phyloP scores from a whole-genome alignment of 2,797 vertebrate species.

The Otolemur crassicaudatus region DNA sequence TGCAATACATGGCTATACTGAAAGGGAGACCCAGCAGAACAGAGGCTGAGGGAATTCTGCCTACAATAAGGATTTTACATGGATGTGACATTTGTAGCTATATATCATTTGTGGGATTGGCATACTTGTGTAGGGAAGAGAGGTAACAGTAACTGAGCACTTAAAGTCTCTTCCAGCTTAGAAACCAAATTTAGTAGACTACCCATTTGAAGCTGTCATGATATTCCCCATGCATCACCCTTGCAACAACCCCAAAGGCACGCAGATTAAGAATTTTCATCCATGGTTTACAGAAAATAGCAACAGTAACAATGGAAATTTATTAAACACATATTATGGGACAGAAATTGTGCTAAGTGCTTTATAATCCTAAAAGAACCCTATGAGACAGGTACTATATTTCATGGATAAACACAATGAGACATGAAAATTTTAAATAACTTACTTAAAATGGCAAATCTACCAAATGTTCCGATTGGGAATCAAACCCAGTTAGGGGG shows the following conservation, averaged over 20 bases:
- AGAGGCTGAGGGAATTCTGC: not conserved
- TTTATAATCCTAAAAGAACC: constrained; percentile 2
- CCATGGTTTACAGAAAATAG: constrained; percentile 43
- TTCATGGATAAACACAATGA: constrained; percentile 16
- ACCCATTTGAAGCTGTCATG: constrained; percentile 24
- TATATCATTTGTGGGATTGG: not conserved
- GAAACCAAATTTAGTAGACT: constrained; percentile 49
- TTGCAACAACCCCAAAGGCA: not conserved
- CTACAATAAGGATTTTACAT: not conserved
- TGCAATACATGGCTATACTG: not conserved
- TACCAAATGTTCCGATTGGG: not conserved
- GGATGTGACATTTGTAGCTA: not conserved
- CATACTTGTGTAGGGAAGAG: constrained; percentile 6
- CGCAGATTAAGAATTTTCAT: constrained; percentile 15
- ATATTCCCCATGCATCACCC: not conserved
- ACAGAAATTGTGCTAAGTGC: not conserved
- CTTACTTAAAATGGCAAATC: constrained; percentile 27
- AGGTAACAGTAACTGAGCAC: constrained; percentile 10
- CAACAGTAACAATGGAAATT: not conserved
- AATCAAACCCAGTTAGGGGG: not conserved
- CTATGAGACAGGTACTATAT: not conserved
- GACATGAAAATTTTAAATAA: constrained; percentile 11
- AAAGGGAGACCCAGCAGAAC: not conserved
- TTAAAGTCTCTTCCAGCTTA: constrained; percentile 24
- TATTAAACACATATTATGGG: not conserved